Conservation (phyloP, 2,888 invertebrate species). For the Cantharis rufa region DNA sequence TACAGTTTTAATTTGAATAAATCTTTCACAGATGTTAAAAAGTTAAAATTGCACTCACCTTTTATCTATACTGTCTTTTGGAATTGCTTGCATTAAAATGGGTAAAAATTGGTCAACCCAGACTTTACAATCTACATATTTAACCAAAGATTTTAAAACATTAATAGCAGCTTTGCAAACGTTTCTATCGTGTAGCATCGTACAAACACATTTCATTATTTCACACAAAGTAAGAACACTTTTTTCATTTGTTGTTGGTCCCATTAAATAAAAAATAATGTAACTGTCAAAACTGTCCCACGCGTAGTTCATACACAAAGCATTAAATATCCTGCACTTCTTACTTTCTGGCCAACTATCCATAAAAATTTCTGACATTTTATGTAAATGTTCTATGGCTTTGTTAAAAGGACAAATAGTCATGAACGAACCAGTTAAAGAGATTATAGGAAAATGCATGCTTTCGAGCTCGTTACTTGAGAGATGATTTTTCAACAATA, state of each 20-base stretch:
- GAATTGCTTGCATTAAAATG: not conserved
- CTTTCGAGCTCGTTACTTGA: not conserved
- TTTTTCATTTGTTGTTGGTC: not conserved
- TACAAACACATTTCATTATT: not conserved
- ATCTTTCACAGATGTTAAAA: no score
- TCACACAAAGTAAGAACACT: not conserved
- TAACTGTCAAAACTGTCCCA: not conserved
- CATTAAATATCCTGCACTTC: not conserved
- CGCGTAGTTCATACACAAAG: not conserved
- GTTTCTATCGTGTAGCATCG: not conserved
- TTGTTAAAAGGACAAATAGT: not conserved
- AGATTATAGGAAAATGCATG: not conserved
- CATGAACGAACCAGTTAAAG: not conserved
- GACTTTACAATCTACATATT: not conserved
- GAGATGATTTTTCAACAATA: not conserved
- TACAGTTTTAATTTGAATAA: no score
- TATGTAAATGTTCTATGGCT: not conserved
- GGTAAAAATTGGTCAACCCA: not conserved
- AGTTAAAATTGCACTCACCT: not conserved
- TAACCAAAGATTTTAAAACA: not conserved
- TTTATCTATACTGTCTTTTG: not conserved
- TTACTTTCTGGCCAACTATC: not conserved
- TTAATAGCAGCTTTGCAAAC: not conserved
- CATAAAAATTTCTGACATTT: not conserved
- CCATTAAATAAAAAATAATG: not conserved